Evolutionary conservation across 2,113 vertebrate genomes (phyloP), one percentile per base, ranked within the genome.

Genomic region (Prietella phreatophila): DNA sequence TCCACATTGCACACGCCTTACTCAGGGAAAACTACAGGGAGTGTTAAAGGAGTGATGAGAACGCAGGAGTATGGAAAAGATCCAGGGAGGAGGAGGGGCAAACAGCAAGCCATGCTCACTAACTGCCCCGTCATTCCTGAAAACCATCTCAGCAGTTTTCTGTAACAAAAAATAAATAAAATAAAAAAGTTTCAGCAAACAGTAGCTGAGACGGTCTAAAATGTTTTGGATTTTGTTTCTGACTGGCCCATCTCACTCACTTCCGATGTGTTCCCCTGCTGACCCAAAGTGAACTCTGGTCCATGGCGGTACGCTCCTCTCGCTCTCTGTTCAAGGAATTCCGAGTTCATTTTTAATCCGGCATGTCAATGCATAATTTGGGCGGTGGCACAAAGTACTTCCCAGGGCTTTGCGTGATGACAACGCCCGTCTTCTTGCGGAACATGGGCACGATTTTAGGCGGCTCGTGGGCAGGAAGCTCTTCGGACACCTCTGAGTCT

Each of bases 371-470:
- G 91, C 97, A 98, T 89, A 99, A 93, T 69, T 99, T 99, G 9
- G 98, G 97, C 14, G 98, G 97, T 0, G 98, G 98, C 69, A 99
- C 96, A 6, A 98, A 97, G 0, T 99, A 99, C 87, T 99, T 99
- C 33, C 98, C 98, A 3, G 98, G 98, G 85, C 98, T 99, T 92
- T 99, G 98, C 0, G 98, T 99, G 93, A 99, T 98, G 84, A 99
- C 98, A 33, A 98, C 98, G 1, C 98, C 97, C 1, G 96, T 96
- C 94, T 99, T 99, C 95, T 99, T 99, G 89, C 96, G 96, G 93
- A 99, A 99, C 95, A 99, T 97, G 15, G 97, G 98, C 30, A 97
- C 97, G 4, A 99, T 98, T 94, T 99, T 99, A 22, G 97, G 97
- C 0, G 97, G 96, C 90, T 99, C 98, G 0, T 97, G 97, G 73